Base-by-base conservation (phyloP, 2,888 invertebrate genomes). In the Acrobasis repandana region DNA sequence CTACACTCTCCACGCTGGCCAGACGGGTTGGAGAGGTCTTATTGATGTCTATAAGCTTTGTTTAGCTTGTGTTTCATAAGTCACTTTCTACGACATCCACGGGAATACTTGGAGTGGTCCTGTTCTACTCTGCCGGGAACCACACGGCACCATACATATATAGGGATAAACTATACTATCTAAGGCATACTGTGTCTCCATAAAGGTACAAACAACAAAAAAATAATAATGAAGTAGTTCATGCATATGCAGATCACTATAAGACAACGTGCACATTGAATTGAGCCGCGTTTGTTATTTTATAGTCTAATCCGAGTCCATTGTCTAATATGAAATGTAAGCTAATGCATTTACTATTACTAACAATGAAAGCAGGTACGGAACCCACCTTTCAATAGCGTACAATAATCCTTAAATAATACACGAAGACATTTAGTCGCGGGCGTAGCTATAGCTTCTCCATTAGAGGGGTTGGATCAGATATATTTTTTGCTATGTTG, bases 371-470 rank as follows among this genome's bases (percentile, higher is more conserved):
- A 58, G 56, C 56, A 20, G 49, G 49, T 16, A 54, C n/a, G 58
- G 48, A 49, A 34, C 34, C 33, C 56, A 34, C 58, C 57, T 58
- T 58, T 58, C 58, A 58, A 58, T 47, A 36, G 33, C 36, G 33
- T 16, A 49, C 58, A 58, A 58, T 58, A 58, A 48, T 34, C 58
- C 49, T 58, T 58, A 48, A 58, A 58, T 58, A 58, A 58, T 58
- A 58, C 36, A 47, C 58, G 49, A 47, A 46, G 50, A 56, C 56
- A 61, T 28, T 28, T 28, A 28, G 28, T 28, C 28, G 2, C 28
- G 28, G 28, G 28, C 28, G 28, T 28, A 28, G 28, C 28, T 28
- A 28, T 28, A 5, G 28, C 28, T 28, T 28, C 28, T 28, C 28
- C 28, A 28, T 28, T 28, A 5, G 0, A 28, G 28, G 28, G 28